Evolutionary conservation across 2,113 vertebrate genomes (phyloP), one percentile per base, ranked within the genome.

Genomic region (Prolemur simus): DNA sequence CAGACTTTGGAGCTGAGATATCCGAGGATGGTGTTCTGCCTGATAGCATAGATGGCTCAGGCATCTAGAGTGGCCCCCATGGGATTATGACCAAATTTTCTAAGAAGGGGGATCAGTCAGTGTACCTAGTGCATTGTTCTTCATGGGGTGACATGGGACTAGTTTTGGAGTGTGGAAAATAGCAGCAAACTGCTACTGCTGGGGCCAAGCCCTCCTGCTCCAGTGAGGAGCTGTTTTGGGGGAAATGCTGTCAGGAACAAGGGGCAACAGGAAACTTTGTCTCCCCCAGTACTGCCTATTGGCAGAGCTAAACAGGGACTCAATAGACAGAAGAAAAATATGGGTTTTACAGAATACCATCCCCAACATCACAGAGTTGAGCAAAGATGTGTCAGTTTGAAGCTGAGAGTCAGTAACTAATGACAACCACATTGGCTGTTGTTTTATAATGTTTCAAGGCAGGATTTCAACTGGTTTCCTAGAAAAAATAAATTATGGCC

Each of bases 101-200:
- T 27, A 18, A 5, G 23, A 76, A 74, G 21, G 4, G 81, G 8
- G 12, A 25, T 15, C 0, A 0, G 71, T 15, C 0, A 0, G 71
- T 34, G 32, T 7, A 58, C 7, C 34, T 71, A 18, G 20, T 18
- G 3, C 29, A 29, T 68, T 42, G 3, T 42, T 87, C 39, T 8
- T 47, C 15, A 15, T 0, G 10, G 29, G 2, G 3, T 37, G 10
- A 60, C 91, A 45, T 32, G 23, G 32, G 27, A 39, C 23, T 39
- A 14, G 2, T 21, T 23, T 64, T 11, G 20, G 7, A 69, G 4
- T 14, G 6, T 17, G 32, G 3, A 87, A 66, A 25, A 45, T n/a
- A n/a, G 8, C 15, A 94, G 39, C 18, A 34, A 39, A 29, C 17
- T 47, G 14, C 10, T 58, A 2, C 3, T 68, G 1, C 60, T 5